Conservation (phyloP, 2,888 invertebrate genomes). For the Elegia similella region DNA sequence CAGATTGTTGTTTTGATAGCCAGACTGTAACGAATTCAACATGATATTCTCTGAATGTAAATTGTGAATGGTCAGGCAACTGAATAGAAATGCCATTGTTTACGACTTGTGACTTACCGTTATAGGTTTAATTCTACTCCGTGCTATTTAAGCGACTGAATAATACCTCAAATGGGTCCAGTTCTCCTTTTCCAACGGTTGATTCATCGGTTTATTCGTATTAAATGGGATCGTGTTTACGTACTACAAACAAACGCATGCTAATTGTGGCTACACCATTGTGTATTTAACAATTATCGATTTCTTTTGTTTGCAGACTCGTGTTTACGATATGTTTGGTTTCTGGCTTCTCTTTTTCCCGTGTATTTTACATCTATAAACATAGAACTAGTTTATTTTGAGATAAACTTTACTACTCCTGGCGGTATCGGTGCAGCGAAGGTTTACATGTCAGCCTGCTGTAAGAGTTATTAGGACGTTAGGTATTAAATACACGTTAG, state of each 20-base stretch:
- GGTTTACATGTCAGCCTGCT: no score
- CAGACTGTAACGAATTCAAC: conserved; percentile 6
- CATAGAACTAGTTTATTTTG: neutral
- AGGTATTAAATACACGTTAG: no score
- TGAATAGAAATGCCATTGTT: conserved; percentile 43
- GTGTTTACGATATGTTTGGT: neutral
- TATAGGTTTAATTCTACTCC: conserved; percentile 37
- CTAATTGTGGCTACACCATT: neutral
- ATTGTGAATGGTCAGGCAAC: conserved; percentile 28
- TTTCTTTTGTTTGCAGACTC: neutral
- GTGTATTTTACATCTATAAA: neutral
- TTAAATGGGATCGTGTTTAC: neutral
- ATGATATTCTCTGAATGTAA: conserved; percentile 20
- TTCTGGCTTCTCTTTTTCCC: neutral
- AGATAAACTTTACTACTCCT: neutral
- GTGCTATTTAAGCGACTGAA: conserved; percentile 31
- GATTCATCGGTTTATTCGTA: conserved; percentile 17
- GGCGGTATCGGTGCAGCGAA: neutral
- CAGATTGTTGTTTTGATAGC: neutral
- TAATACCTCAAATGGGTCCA: conserved; percentile 29
- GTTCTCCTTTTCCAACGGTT: conserved; percentile 26
- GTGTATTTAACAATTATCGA: neutral
- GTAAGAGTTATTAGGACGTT: no score
- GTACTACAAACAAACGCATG: neutral
- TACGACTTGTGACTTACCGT: conserved; percentile 41